Evolutionary conservation across 2,888 invertebrate species (phyloP), one percentile per base, ranked within the genome.

Genomic region (Synergus laeviventris): DNA sequence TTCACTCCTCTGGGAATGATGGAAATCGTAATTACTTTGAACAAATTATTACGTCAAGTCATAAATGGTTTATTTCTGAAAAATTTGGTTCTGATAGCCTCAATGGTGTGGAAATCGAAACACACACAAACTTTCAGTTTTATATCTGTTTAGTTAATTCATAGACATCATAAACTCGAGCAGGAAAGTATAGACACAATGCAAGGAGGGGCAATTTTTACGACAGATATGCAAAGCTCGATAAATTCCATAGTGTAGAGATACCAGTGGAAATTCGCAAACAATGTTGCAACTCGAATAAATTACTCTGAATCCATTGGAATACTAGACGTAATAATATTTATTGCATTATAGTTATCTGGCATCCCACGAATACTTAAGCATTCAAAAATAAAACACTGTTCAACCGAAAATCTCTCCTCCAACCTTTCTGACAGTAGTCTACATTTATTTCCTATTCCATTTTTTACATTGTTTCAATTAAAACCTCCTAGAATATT

Each of bases 21-120:
- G 74, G 74, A 73, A 70, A 76, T 81, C 84, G 84, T 82, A 84
- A 84, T 84, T 83, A 82, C 76, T 77, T 85, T 76, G 84, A 86
- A 85, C 85, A 86, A 82, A 36, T 62, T 9, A 38, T 36, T 38
- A 1, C 16, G 45, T 14, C 42, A 42, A 45, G 39, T 21, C 18
- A 7, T 9, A 38, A 42, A 9, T 5, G 4, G 18, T 56, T 11
- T 1, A n/a, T 11, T 64, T 45, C 64, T 24, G 31, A 3, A 31
- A 31, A 31, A 31, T 31, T 31, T 31, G 31, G 5, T 31, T 31
- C 3, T 31, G 31, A 31, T 31, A 31, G 31, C 31, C 31, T 31
- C 31, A 31, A 31, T 3, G 31, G 31, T 0, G 31, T 31, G 31
- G 31, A 31, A 31, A 31, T 5, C 31, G 31, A 31, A 31, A 31